Conservation (phyloP, 2,888 invertebrate species). For the Tuta absoluta region DNA sequence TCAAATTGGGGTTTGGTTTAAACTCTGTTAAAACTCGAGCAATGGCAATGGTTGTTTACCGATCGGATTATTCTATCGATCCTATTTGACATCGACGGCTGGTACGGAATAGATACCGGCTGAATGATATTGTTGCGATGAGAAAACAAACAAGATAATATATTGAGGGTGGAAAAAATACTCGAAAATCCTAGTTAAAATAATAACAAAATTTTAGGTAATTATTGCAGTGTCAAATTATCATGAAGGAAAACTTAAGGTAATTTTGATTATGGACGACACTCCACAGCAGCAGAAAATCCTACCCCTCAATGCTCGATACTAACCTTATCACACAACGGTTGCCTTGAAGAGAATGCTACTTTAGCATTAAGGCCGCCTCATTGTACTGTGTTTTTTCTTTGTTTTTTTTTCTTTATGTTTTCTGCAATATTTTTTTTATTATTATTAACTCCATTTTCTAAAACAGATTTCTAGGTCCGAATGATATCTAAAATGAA, state of each 20-base stretch:
- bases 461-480: conserved; percentile 6
- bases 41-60: neutral
- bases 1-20: neutral
- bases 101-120: neutral
- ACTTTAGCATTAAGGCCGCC: too few species aligned
- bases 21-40: conserved; percentile 1
- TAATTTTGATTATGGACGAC: too few species aligned
- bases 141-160: conserved; percentile 2
- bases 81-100: neutral
- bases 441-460: neutral
- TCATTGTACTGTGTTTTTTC: too few species aligned
- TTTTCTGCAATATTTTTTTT: too few species aligned
- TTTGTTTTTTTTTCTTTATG: too few species aligned
- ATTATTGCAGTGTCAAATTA: too few species aligned
- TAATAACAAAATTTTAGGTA: too few species aligned
- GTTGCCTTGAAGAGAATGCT: too few species aligned
- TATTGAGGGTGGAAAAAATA: neutral
- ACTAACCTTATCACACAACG: too few species aligned
- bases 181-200: neutral
- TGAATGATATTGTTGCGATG: conserved; percentile 10
- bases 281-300: too few species aligned
- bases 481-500: conserved; percentile 18
- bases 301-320: too few species aligned
- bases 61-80: conserved; percentile 14
- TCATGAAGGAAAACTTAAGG: too few species aligned